Evolutionary conservation across 2,888 invertebrate species (phyloP), one percentile per base, ranked within the genome.

Genomic region (Xestoiulus laeticollis): DNA sequence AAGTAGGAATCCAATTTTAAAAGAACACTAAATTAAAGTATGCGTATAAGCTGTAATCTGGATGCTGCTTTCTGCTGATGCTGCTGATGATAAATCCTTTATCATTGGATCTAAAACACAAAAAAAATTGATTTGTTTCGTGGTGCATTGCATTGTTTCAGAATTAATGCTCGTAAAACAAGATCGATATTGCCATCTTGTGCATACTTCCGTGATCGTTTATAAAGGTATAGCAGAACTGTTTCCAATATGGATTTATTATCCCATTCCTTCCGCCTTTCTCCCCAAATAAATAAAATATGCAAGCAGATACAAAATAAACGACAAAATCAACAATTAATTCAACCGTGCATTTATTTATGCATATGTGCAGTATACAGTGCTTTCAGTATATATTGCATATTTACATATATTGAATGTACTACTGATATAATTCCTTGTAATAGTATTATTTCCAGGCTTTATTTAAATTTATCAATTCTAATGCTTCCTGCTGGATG

Each of bases 181-280:
- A 30, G 78, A 78, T 78, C 78, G 78, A 78, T 78, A 78, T 78
- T 78, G 78, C 78, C 26, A 78, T 78, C 30, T 78, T 30, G 78
- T 30, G 14, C 30, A 78, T 26, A 78, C 26, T 78, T 78, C 78
- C 78, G 78, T 78, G 30, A 78, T 78, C 78, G 78, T 78, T 78
- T 78, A n/a, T n/a, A 30, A 30, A 78, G 30, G 78, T 78, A 78
- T 26, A 78, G 78, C 78, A 2, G 12, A 26, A 26, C 14, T 78
- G 26, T 78, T 30, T 78, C 78, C 78, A 78, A 30, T 78, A 78
- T 78, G 14, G 78, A 78, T 78, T 78, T 78, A 78, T 22, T 48
- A 78, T 78, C 22, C 14, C 78, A 30, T 3, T 0, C 14, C 30
- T 78, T 78, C 68, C 30, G 14, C 14, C 1, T 12, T 78, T 78